A percentile compares a stretch with the other conserved stretches of the same genome.
Evolutionary conservation across 2,888 invertebrate genomes (phyloP).

Genomic region (Tipula lateralis): DNA sequence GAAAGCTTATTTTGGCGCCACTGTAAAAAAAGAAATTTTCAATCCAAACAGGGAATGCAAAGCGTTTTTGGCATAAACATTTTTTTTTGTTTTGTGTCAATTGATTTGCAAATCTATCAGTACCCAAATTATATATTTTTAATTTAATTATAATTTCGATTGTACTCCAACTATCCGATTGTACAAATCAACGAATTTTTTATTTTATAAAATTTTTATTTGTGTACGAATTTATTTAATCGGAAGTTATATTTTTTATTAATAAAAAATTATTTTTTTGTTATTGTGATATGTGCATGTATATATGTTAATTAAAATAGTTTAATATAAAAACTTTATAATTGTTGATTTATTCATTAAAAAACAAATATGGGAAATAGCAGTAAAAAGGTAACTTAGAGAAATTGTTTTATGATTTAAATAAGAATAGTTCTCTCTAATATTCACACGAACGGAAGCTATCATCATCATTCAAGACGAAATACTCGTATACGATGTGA

Average conservation of each 20-base stretch:
- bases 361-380: constrained; percentile 9
- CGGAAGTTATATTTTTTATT: not conserved
- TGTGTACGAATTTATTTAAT: not conserved
- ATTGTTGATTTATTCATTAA: not conserved
- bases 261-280: not conserved
- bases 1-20: not conserved
- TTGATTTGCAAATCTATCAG: not conserved
- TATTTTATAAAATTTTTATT: not conserved
- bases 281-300: not conserved
- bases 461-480: not conserved
- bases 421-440: not conserved
- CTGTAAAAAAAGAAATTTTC: not conserved
- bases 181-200: not conserved
- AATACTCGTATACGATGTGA: not conserved
- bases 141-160: not conserved
- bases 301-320: not conserved
- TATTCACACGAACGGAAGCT: not conserved
- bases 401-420: not conserved
- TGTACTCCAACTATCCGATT: not conserved
- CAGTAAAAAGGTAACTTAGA: not conserved
- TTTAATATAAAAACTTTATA: not conserved
- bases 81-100: not conserved
- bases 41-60: not conserved
- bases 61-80: not conserved
- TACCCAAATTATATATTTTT: not conserved